These are phyloP conservation scores for Forbesichthys agassizii DNA, from an alignment of 2,113 vertebrate species.

Conservation along the genomic window DNA sequence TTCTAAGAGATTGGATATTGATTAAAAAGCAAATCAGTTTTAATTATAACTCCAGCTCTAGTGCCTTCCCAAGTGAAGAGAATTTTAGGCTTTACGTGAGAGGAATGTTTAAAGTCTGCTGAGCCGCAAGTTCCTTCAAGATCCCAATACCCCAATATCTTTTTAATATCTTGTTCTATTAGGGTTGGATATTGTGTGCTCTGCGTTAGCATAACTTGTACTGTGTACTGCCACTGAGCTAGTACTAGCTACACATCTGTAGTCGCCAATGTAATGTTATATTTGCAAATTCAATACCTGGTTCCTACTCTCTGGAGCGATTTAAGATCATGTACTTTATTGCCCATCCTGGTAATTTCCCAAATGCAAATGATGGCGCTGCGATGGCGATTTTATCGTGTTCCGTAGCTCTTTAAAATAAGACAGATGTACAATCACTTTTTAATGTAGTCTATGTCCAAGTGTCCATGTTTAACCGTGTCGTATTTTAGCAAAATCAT, in stretches of 20 bases:
- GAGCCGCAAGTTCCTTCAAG: slow-evolving; percentile 30
- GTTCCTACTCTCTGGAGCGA: slow-evolving; percentile 34
- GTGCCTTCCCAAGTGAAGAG: slow-evolving; percentile 59
- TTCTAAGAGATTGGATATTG: slow-evolving; percentile 80
- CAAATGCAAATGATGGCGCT: slow-evolving; percentile 43
- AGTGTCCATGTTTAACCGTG: neutral
- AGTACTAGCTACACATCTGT: slow-evolving; percentile 22
- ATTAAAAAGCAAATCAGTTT: slow-evolving; percentile 77
- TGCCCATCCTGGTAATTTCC: slow-evolving; percentile 51
- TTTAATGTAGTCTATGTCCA: neutral
- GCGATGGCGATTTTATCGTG: slow-evolving; percentile 15
- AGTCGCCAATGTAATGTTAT: neutral
- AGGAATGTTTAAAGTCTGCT: slow-evolving; percentile 47
- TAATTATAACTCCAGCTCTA: slow-evolving; percentile 70
- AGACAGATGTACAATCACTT: slow-evolving; percentile 19
- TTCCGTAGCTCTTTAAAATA: slow-evolving; percentile 22
- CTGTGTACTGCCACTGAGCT: neutral
- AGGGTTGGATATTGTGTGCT: slow-evolving; percentile 13
- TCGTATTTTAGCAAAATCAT: slow-evolving; percentile 1
- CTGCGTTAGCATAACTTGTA: neutral
- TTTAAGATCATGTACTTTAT: slow-evolving; percentile 40
- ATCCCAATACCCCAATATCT: slow-evolving; percentile 6
- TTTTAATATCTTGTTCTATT: slow-evolving; percentile 22
- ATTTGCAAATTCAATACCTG: slow-evolving; percentile 60
- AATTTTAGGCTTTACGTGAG: slow-evolving; percentile 54